These are phyloP conservation scores for Nanorana parkeri DNA, from an alignment of 2,113 vertebrate genomes.

Conservation along the genomic window DNA sequence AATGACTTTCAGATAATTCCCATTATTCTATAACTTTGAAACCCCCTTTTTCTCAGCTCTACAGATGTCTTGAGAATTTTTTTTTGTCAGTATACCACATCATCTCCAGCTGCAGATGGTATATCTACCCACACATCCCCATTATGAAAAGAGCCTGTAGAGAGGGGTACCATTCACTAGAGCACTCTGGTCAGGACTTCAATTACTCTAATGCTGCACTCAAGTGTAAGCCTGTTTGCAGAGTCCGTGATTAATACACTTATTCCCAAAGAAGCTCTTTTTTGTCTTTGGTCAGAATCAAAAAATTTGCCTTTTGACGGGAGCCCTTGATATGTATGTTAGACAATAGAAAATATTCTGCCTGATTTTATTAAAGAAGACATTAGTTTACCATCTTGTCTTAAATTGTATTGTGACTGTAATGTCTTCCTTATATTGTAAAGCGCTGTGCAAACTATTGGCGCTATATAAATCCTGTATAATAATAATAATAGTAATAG, in stretches of 20 bases:
- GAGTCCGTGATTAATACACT: neutral
- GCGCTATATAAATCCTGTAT: no score
- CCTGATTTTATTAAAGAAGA: neutral
- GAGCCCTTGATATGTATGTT: neutral
- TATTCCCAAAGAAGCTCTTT: constrained; percentile 14
- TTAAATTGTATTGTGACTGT: no score
- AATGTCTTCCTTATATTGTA: no score
- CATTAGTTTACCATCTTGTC: neutral
- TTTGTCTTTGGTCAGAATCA: neutral
- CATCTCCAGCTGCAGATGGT: constrained; percentile 84
- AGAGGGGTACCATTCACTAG: constrained; percentile 72
- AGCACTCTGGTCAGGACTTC: constrained; percentile 63
- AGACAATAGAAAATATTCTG: neutral
- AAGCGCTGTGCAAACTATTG: no score
- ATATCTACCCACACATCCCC: constrained; percentile 89
- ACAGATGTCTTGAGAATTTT: constrained; percentile 60
- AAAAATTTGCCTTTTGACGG: neutral
- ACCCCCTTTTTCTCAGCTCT: constrained; percentile 73
- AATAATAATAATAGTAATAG: no score
- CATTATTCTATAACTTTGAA: constrained; percentile 83
- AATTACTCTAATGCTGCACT: constrained; percentile 53
- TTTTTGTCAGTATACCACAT: constrained; percentile 78
- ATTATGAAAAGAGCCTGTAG: constrained; percentile 81
- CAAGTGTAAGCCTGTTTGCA: neutral
- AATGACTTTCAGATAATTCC: constrained; percentile 85